These are phyloP conservation scores for Prunella himalayana DNA, from an alignment of 2,113 vertebrate species.

Conservation along the genomic window DNA sequence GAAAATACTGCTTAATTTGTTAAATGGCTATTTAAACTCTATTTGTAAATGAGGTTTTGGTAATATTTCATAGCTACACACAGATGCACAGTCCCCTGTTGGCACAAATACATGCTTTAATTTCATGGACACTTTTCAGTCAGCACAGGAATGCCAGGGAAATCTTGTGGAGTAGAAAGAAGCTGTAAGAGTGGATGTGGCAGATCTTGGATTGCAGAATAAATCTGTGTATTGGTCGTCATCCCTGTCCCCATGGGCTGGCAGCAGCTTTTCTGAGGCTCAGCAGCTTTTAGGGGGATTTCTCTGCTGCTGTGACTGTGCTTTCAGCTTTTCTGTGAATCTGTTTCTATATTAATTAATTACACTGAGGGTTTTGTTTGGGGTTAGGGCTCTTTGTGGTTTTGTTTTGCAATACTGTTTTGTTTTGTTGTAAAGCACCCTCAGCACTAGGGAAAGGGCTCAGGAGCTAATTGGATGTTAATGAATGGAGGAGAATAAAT, in stretches of 20 bases:
- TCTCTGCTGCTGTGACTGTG: not conserved
- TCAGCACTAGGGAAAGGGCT: not conserved
- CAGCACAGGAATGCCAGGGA: not conserved
- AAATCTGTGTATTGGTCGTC: rapidly evolving
- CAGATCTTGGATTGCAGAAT: not conserved
- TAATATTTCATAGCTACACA: not conserved
- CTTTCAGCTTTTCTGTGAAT: not conserved
- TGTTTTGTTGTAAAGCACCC: not conserved
- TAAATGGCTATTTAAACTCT: not conserved
- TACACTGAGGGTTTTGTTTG: not conserved
- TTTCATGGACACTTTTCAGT: not conserved
- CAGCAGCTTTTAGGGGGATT: not conserved
- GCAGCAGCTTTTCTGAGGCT: not conserved
- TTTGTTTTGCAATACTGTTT: not conserved
- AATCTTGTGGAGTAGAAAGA: not conserved
- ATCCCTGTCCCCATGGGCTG: rapidly evolving
- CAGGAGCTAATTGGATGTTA: not conserved
- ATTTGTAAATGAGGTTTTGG: not conserved
- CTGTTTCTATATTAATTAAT: not conserved
- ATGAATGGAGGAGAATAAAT: not conserved
- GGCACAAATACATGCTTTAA: rapidly evolving
- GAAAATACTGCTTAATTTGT: not conserved
- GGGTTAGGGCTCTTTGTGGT: not conserved
- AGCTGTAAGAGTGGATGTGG: not conserved
- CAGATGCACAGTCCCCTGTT: not conserved